Base-by-base conservation (phyloP, 2,888 invertebrate genomes). In the Cartodere bifasciata region DNA sequence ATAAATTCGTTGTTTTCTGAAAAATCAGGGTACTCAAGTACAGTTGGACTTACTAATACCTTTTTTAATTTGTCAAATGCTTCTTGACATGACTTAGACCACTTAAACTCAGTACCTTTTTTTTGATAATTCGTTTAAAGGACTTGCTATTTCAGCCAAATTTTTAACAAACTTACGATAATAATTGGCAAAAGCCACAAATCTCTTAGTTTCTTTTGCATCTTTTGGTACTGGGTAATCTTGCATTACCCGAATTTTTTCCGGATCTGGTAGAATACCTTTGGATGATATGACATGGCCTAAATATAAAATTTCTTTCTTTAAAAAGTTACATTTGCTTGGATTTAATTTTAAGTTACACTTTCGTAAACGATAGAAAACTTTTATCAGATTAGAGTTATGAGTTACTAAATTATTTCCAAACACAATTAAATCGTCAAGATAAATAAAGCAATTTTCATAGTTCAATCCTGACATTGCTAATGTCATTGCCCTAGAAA, bases 401-500 rank as follows among this genome's bases (percentile, higher is more conserved):
- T 44, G 43, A 29, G 21, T 31, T 24, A 13, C 9, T 29, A 44
- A 35, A 35, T 27, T 40, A 32, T 33, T 38, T 15, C 38, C 41
- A 23, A 40, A 43, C 11, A 41, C 37, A 12, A 42, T 39, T 15
- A 34, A 24, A 32, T 41, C 34, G n/a, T n/a, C n/a, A n/a, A n/a
- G n/a, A n/a, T n/a, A n/a, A n/a, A n/a, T n/a, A n/a, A n/a, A n/a
- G n/a, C n/a, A n/a, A n/a, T n/a, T n/a, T n/a, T n/a, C n/a, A 16
- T 37, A 43, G 34, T 38, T 43, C 25, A 44, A 29, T 4, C 42
- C 43, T 11, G 39, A 22, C 38, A 42, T 38, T 12, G 43, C 43
- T 6, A 44, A 36, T 13, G 39, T 38, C 43, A 43, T 45, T 17
- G 31, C 27, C 28, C 44, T 28, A 13, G 40, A 47, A 39, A 49